These are phyloP conservation scores for Plectropomus leopardus DNA, from an alignment of 2,113 vertebrate species.

Conservation along the genomic window DNA sequence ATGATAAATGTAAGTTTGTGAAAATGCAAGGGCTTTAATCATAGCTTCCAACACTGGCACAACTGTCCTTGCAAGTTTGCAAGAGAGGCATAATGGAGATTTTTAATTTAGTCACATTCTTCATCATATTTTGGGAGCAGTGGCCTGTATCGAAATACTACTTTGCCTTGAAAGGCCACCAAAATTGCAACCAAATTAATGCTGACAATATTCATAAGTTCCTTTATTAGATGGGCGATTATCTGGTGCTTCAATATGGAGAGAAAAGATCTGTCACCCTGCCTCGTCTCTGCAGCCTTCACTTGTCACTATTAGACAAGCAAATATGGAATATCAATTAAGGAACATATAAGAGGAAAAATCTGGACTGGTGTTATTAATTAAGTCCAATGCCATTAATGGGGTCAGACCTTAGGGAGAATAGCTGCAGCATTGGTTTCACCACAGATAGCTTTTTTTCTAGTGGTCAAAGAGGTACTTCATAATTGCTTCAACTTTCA, in stretches of 20 bases:
- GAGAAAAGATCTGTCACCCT: constrained; percentile 2
- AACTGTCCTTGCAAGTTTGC: not conserved
- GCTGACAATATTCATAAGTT: constrained; percentile 26
- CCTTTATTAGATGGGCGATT: constrained; percentile 15
- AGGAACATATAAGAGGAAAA: constrained; percentile 15
- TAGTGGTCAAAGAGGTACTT: constrained; percentile 64
- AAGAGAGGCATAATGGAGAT: not conserved
- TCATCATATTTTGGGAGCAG: constrained; percentile 14
- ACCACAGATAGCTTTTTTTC: constrained; percentile 17
- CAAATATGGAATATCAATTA: constrained; percentile 49
- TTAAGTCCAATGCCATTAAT: constrained; percentile 50
- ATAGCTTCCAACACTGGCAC: not conserved
- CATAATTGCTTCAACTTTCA: constrained; percentile 76
- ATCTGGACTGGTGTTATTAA: constrained; percentile 45
- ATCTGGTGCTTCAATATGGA: not conserved
- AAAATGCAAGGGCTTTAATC: not conserved
- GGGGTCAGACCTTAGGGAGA: constrained; percentile 38
- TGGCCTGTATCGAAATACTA: not conserved
- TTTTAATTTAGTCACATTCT: constrained; percentile 31
- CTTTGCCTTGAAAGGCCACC: constrained; percentile 28
- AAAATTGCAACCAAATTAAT: constrained; percentile 38
- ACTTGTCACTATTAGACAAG: constrained; percentile 25
- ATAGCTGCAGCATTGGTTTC: not conserved
- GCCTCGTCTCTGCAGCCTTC: not conserved
- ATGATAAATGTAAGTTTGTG: constrained; percentile 14